These are phyloP conservation scores for Scyliorhinus canicula DNA, from an alignment of 2,797 vertebrate species.

Conservation along the genomic window DNA sequence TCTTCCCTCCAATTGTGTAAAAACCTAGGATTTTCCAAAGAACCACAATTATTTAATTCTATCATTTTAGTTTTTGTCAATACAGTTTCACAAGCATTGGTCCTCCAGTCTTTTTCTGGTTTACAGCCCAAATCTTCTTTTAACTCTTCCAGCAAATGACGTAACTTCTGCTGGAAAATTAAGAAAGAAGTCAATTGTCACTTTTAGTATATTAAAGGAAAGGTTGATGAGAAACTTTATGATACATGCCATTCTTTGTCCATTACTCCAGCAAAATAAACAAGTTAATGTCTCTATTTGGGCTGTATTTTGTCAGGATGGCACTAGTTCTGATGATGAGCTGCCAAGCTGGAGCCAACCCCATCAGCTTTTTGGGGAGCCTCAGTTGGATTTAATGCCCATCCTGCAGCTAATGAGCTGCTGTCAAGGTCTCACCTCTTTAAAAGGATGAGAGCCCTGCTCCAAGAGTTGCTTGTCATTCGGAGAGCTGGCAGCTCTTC, in stretches of 20 bases:
- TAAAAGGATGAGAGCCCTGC: too few relatives aligned
- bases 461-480: not conserved
- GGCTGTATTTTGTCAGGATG: too few relatives aligned
- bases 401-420: not conserved
- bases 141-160: constrained; percentile 70
- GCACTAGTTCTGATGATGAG: not conserved
- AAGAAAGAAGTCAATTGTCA: constrained; percentile 23
- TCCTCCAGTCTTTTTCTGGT: not conserved
- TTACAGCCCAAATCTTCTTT: constrained; percentile 66
- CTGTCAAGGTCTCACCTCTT: not conserved
- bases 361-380: not conserved
- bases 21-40: not conserved
- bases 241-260: not conserved
- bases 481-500: not conserved
- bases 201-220: not conserved
- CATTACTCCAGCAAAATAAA: not conserved
- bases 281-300: not conserved
- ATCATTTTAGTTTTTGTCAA: not conserved
- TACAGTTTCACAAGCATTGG: not conserved
- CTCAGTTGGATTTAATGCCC: not conserved
- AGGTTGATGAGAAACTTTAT: not conserved
- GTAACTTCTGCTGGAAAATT: constrained; percentile 77
- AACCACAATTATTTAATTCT: not conserved
- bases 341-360: not conserved
- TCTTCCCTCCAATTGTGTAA: not conserved